A percentile compares a stretch with the other conserved stretches of the same genome.
Conservation (phyloP, 2,113 vertebrate species). For the Myotis brandtii region DNA sequence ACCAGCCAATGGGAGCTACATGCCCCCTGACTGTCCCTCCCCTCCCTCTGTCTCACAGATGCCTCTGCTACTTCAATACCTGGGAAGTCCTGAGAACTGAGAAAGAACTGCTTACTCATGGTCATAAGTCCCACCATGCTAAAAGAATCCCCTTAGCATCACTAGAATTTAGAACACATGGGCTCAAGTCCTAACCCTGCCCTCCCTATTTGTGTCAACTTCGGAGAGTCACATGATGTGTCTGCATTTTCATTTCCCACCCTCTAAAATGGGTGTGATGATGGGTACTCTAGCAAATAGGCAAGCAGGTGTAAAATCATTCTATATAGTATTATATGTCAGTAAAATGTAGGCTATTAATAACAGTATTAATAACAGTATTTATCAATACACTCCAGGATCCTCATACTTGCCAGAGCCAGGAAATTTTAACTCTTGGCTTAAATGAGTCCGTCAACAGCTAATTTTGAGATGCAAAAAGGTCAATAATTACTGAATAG, state of each 20-base stretch:
- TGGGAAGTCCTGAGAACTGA: background rate
- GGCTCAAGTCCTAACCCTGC: background rate
- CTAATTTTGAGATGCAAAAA: conserved; percentile 48
- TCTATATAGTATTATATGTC: background rate
- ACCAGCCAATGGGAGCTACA: background rate
- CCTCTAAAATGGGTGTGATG: background rate
- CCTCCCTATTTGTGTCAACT: background rate
- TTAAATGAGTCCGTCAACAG: background rate
- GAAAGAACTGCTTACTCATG: background rate
- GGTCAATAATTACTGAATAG: conserved; percentile 35
- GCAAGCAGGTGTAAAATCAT: background rate
- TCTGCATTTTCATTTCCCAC: background rate
- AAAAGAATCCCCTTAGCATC: background rate
- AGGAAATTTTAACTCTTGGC: background rate
- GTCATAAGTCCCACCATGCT: background rate
- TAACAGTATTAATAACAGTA: background rate
- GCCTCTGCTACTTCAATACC: background rate
- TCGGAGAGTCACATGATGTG: background rate
- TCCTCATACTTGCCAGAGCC: background rate
- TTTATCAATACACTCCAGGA: background rate
- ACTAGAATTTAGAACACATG: background rate
- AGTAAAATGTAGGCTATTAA: background rate
- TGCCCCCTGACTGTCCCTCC: accelerated
- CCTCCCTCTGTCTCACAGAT: background rate
- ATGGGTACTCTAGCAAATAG: background rate